A percentile compares a stretch with the other conserved stretches of the same genome.
Evolutionary conservation across 1,140 invertebrate species (phyloP).

Genomic region (Orius insidiosus): DNA sequence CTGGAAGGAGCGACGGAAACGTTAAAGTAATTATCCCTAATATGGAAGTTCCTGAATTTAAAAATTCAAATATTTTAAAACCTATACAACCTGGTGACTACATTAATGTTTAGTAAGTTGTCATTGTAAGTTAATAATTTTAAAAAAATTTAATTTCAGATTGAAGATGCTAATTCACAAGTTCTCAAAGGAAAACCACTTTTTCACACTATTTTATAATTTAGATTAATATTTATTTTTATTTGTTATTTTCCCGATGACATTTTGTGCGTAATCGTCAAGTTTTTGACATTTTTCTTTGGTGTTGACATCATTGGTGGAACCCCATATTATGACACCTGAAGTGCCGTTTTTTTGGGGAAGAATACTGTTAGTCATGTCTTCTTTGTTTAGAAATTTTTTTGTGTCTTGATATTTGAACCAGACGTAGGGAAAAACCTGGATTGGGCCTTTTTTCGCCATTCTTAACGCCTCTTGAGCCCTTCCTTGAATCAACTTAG

Average conservation of each 20-base stretch:
- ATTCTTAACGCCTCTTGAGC: conserved; percentile 40
- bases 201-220: conserved; percentile 23
- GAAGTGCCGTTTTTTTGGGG: conserved; percentile 34
- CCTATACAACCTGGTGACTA: conserved; percentile 52
- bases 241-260: not conserved
- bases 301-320: conserved; percentile 46
- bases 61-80: conserved; percentile 15
- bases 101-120: conserved; percentile 42
- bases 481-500: conserved; percentile 39
- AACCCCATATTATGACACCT: conserved; percentile 55
- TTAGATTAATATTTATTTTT: no score
- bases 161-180: conserved; percentile 48
- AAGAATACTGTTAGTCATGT: conserved; percentile 34
- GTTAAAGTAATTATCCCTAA: conserved; percentile 60
- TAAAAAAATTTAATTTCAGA: conserved; percentile 26
- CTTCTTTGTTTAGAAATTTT: conserved; percentile 23
- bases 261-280: conserved; percentile 35
- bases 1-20: conserved; percentile 71
- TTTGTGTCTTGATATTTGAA: conserved; percentile 44
- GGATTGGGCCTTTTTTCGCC: conserved; percentile 19
- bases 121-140: not conserved
- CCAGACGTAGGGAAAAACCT: conserved; percentile 47
- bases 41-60: conserved; percentile 24
- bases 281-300: conserved; percentile 41
- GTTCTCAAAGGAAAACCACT: conserved; percentile 51